phyloP scores from a whole-genome alignment of 2,888 invertebrate genomes.

The Drosophila rellima region DNA sequence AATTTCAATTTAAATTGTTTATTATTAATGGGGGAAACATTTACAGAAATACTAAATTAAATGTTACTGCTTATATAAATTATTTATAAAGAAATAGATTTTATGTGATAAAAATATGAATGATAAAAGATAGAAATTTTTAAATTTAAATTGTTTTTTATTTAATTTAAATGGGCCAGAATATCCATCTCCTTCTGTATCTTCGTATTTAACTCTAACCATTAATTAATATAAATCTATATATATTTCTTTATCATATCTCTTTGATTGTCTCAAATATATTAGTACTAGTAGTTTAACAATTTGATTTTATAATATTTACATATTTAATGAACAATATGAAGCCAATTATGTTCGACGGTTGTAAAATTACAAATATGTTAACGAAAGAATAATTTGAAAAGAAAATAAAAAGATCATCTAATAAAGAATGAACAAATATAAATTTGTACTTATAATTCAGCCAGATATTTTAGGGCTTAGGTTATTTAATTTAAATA shows the following conservation, averaged over 20 bases:
- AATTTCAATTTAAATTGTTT: not conserved
- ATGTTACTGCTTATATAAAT: not conserved
- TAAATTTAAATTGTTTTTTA: too few relatives aligned
- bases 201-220: too few relatives aligned
- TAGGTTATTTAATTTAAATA: not conserved
- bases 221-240: too few relatives aligned
- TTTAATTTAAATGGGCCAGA: too few relatives aligned
- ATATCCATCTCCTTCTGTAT: too few relatives aligned
- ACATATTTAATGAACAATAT: not conserved
- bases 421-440: not conserved
- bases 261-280: not conserved
- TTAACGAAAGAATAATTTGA: not conserved
- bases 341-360: not conserved
- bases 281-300: not conserved
- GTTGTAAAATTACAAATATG: not conserved
- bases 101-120: too few relatives aligned
- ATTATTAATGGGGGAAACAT: not conserved
- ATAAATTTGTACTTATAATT: not conserved
- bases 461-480: not conserved
- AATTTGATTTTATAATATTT: not conserved
- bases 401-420: not conserved
- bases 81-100: not conserved
- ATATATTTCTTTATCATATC: too few relatives aligned
- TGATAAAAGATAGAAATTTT: not conserved
- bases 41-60: not conserved